Base-by-base conservation (phyloP, 2,113 vertebrate species). In the Pica pica region DNA sequence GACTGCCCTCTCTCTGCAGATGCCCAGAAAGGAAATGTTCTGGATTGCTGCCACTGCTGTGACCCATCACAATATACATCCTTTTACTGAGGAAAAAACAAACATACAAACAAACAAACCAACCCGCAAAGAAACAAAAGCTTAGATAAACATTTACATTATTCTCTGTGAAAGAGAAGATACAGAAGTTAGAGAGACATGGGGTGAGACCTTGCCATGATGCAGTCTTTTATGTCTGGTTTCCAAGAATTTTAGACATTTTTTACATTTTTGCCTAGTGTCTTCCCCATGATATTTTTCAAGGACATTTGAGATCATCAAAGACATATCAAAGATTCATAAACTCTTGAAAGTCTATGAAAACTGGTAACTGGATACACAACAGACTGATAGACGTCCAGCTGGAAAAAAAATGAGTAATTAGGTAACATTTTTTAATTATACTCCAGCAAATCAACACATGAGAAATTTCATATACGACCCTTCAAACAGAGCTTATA, bases 371-470 rank as follows among this genome's bases (percentile, higher is more conserved):
- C 26, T 57, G 67, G n/a, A 28, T 57, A 37, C 23, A 65, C 13
- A 86, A 50, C 1, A 44, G 20, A 46, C 15, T 53, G n/a, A 73
- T 11, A 73, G 44, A 74, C 37, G 20, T 49, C 37, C 50, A 77
- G 28, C 56, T 30, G 6, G 35, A 2, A 6, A 52, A 88, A 44
- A 57, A 21, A 41, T 0, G 0, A 46, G 23, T 47, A 4, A 56
- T 60, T 83, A 52, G 10, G n/a, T 57, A 69, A 50, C 8, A 77
- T 65, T 90, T 88, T 86, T 49, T 46, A 86, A 86, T 77, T 83
- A 64, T 11, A 63, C 20, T 78, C 9, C 10, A 74, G 52, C 7
- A 77, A 83, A 87, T 57, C 44, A 83, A 64, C 16, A 55, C 30
- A 55, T 19, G 10, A 77, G 22, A 91, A 91, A 91, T 50, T 13